Evolutionary conservation across 2,888 invertebrate genomes (phyloP).

Genomic region (Orthosia incerta): DNA sequence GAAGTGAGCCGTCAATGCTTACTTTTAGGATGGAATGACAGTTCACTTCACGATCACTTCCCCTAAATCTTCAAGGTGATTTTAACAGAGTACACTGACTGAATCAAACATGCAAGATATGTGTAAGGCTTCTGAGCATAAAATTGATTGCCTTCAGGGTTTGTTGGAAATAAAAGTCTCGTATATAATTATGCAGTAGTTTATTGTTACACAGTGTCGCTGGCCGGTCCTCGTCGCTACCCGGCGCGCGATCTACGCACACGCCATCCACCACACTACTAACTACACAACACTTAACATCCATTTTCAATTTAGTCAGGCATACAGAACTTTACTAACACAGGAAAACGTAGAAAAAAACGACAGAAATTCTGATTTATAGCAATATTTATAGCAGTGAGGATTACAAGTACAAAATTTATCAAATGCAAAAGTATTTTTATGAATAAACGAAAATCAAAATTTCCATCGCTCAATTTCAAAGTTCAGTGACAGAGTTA

Average conservation of each 20-base stretch:
- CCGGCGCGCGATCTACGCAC: conserved; percentile 73
- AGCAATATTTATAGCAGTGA: conserved; percentile 40
- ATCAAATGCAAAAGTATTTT: conserved; percentile 24
- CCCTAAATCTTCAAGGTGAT: too few relatives aligned
- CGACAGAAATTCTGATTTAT: conserved; percentile 23
- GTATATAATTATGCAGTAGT: conserved; percentile 87
- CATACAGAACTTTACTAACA: conserved; percentile 20
- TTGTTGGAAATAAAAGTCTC: conserved; percentile 65
- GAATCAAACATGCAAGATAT: too few relatives aligned
- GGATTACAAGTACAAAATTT: conserved; percentile 41
- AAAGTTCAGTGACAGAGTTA: conserved; percentile 14
- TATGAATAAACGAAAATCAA: conserved; percentile 23
- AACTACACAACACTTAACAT: conserved; percentile 34
- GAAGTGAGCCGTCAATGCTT: too few relatives aligned
- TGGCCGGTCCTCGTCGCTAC: conserved; percentile 75
- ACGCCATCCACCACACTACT: conserved; percentile 67
- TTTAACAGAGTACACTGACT: too few relatives aligned
- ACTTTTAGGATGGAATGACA: too few relatives aligned
- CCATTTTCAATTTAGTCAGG: conserved; percentile 17
- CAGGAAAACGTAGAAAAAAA: conserved; percentile 32
- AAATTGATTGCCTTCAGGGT: too few relatives aligned
- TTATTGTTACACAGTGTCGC: conserved; percentile 88
- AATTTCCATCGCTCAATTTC: conserved; percentile 27
- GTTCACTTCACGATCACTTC: too few relatives aligned
- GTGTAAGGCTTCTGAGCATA: too few relatives aligned